Evolutionary conservation across 2,888 invertebrate genomes (phyloP).

Genomic region (Eristalis tenax): DNA sequence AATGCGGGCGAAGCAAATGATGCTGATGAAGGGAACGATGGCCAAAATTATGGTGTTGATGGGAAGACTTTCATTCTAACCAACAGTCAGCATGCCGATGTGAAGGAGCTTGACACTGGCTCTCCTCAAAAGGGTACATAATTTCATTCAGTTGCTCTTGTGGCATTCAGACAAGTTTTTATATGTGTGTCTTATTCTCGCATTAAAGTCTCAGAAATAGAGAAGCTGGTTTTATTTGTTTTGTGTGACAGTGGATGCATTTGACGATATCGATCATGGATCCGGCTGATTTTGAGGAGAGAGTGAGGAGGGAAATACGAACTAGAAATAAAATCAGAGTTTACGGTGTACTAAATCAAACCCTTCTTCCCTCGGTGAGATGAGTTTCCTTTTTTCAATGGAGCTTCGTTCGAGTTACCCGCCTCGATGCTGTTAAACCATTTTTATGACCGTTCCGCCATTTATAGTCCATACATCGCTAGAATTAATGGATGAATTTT

Average conservation of each 20-base stretch:
- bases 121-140: slow-evolving; percentile 24
- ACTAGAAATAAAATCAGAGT: slow-evolving; percentile 41
- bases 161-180: neutral
- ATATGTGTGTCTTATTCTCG: neutral
- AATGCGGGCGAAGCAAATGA: slow-evolving; percentile 78
- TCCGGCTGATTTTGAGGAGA: neutral
- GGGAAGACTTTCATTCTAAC: slow-evolving; percentile 33
- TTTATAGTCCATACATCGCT: slow-evolving; percentile 47
- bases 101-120: slow-evolving; percentile 22
- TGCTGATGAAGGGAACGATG: slow-evolving; percentile 54
- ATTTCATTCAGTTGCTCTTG: slow-evolving; percentile 2
- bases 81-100: slow-evolving; percentile 32
- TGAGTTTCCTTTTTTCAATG: neutral
- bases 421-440: slow-evolving; percentile 36
- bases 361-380: neutral
- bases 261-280: neutral
- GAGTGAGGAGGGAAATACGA: neutral
- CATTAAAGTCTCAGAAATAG: neutral
- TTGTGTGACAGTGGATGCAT: neutral
- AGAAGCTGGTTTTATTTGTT: neutral
- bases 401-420: slow-evolving; percentile 1
- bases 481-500: slow-evolving; percentile 51
- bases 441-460: slow-evolving; percentile 29
- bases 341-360: neutral
- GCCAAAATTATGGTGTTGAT: slow-evolving; percentile 28